These are phyloP conservation scores for Tuta absoluta DNA, from an alignment of 2,888 invertebrate genomes.

Conservation along the genomic window DNA sequence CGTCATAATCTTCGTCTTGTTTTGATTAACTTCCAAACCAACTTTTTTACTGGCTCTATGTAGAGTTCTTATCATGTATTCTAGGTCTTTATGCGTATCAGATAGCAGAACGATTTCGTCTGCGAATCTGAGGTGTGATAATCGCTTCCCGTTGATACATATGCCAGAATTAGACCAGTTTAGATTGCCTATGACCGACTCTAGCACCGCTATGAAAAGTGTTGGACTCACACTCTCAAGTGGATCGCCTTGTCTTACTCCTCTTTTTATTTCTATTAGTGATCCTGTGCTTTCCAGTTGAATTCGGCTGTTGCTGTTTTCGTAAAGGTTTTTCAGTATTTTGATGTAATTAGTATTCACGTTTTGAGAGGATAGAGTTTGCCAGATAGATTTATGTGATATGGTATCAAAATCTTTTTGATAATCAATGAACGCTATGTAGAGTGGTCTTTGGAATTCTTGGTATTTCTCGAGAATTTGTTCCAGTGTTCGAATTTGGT, in stretches of 20 bases:
- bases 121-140: slow-evolving; percentile 29
- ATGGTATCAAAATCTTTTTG: not conserved
- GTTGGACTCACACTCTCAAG: slow-evolving; percentile 29
- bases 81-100: not conserved
- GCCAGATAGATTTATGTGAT: slow-evolving; percentile 8
- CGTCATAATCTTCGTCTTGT: slow-evolving; percentile 33
- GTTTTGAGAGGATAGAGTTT: not conserved
- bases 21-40: slow-evolving; percentile 31
- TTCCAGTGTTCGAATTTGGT: slow-evolving; percentile 14
- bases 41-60: slow-evolving; percentile 1
- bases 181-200: slow-evolving; percentile 35
- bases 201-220: slow-evolving; percentile 29
- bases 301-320: not conserved
- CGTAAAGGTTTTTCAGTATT: slow-evolving; percentile 8
- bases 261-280: slow-evolving; percentile 26
- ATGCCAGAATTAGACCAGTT: slow-evolving; percentile 27
- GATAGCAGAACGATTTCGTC: slow-evolving; percentile 18
- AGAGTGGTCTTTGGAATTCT: not conserved
- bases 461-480: not conserved
- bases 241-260: slow-evolving; percentile 30
- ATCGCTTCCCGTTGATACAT: slow-evolving; percentile 21
- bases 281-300: slow-evolving; percentile 19
- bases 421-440: not conserved
- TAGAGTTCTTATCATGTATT: too few species aligned
- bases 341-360: slow-evolving; percentile 11